Evolutionary conservation across 2,888 invertebrate species (phyloP), one percentile per base, ranked within the genome.

Genomic region (Xestobium rufovillosum): DNA sequence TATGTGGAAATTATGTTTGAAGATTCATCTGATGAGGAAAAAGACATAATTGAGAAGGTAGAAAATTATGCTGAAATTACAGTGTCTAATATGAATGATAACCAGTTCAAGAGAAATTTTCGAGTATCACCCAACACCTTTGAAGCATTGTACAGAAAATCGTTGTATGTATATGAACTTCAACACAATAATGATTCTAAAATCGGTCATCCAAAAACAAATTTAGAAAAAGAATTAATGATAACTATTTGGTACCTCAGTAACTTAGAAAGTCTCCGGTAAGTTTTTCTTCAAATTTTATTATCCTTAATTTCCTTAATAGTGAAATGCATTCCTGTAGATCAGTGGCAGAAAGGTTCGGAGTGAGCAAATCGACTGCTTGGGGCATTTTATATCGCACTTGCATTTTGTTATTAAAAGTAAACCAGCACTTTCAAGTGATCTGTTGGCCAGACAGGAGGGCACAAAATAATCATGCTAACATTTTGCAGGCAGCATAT

Each of bases 301-400:
- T 19, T 6, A n/a, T n/a, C 23, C n/a, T 6, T 19, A 19, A 19
- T n/a, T 8, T n/a, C 6, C 23, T 19, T 19, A 8, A 19, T 8
- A 19, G 23, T 8, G n/a, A 19, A 19, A 6, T n/a, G n/a, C n/a
- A n/a, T n/a, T n/a, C n/a, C n/a, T 19, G 6, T n/a, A 19, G 23
- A 19, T 36, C 33, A 12, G 34, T 37, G 13, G 26, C 39, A 6
- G 42, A 34, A 6, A 36, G 44, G 34, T 49, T 49, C 42, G 41
- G 44, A 8, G n/a, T n/a, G n/a, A n/a, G 36, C 17, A 42, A 43
- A 27, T 42, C 39, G 3, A 45, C 44, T 3, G 48, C 43, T 30
- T 47, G 47, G 48, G 35, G 37, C 28, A 26, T 48, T 15, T 33
- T 47, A 11, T 41, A 45, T 17, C 11, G 45, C 30, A 45, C 42